These are phyloP conservation scores for Actias luna DNA, from an alignment of 2,888 invertebrate species.

Conservation along the genomic window DNA sequence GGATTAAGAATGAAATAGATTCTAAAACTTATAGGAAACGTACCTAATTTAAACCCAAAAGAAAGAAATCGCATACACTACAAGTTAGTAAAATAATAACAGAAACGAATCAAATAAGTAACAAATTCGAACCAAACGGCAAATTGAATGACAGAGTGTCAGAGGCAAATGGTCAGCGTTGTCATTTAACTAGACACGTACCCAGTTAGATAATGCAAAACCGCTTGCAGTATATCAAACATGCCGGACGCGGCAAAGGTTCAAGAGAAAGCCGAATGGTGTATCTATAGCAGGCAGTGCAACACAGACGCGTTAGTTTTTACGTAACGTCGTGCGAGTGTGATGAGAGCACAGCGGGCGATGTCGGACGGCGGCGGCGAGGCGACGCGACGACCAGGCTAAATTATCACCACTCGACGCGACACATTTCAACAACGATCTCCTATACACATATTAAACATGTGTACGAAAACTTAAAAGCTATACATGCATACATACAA, in stretches of 20 bases:
- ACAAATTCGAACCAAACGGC: not conserved
- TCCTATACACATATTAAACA: not conserved
- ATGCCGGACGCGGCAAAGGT: conserved; percentile 4
- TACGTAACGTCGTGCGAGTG: conserved; percentile 40
- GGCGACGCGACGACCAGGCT: conserved; percentile 35
- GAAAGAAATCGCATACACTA: too few relatives aligned
- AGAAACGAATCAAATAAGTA: not conserved
- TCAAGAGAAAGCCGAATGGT: conserved; percentile 7
- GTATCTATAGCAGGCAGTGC: conserved; percentile 28
- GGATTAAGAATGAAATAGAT: too few relatives aligned
- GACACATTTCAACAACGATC: conserved; percentile 7
- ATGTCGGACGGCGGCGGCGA: conserved; percentile 27
- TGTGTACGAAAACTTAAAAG: not conserved
- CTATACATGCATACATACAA: not conserved
- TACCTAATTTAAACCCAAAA: too few relatives aligned
- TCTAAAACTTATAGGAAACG: too few relatives aligned
- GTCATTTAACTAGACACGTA: not conserved
- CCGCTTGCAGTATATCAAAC: conserved; percentile 2
- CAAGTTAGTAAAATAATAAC: not conserved
- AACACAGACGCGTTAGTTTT: conserved; percentile 48
- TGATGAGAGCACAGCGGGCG: conserved; percentile 36
- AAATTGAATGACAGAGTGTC: not conserved
- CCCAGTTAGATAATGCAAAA: not conserved
- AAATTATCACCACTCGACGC: conserved; percentile 41
- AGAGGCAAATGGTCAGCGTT: not conserved